A percentile compares a stretch with the other conserved stretches of the same genome.
Evolutionary conservation across 2,113 vertebrate species (phyloP).

Genomic region (Melanostigma gelatinosum): DNA sequence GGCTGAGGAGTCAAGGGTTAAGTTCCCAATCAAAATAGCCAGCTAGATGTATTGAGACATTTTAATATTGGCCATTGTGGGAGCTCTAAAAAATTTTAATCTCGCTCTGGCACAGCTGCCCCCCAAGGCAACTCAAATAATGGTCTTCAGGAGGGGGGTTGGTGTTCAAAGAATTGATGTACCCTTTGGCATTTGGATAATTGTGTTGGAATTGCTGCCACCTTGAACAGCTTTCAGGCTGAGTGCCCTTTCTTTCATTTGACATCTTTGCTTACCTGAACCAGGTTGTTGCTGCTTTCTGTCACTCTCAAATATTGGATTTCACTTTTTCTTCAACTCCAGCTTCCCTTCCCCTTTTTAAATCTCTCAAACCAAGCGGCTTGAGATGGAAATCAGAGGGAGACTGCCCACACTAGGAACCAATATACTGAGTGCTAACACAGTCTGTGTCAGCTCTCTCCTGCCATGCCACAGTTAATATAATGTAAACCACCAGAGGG

Average conservation of each 20-base stretch:
- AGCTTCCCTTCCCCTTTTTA: not conserved
- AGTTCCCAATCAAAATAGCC: constrained; percentile 99
- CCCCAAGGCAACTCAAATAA: constrained; percentile 98
- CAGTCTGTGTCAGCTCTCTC: constrained; percentile 13
- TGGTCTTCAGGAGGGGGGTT: constrained; percentile 83
- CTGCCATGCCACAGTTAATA: constrained; percentile 29
- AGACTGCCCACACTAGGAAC: constrained; percentile 2
- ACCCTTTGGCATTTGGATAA: constrained; percentile 77
- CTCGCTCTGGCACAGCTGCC: constrained; percentile 90
- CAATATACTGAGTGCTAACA: constrained; percentile 10
- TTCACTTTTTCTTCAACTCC: constrained; percentile 4
- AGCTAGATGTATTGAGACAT: constrained; percentile 96
- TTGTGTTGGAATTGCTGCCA: constrained; percentile 77
- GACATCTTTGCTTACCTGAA: constrained; percentile 34
- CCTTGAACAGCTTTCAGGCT: constrained; percentile 63
- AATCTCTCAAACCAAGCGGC: not conserved
- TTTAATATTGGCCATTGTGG: constrained; percentile 99
- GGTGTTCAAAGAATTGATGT: constrained; percentile 78
- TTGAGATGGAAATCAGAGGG: constrained; percentile 18
- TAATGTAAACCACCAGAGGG: constrained; percentile 71
- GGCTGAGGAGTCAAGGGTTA: constrained; percentile 99
- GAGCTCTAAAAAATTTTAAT: constrained; percentile 98
- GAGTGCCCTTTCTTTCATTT: constrained; percentile 46
- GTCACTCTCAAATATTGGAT: constrained; percentile 6
- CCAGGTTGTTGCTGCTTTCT: constrained; percentile 12